These are phyloP conservation scores for Megalonaias nervosa DNA, from an alignment of 1,140 invertebrate species.

Conservation along the genomic window DNA sequence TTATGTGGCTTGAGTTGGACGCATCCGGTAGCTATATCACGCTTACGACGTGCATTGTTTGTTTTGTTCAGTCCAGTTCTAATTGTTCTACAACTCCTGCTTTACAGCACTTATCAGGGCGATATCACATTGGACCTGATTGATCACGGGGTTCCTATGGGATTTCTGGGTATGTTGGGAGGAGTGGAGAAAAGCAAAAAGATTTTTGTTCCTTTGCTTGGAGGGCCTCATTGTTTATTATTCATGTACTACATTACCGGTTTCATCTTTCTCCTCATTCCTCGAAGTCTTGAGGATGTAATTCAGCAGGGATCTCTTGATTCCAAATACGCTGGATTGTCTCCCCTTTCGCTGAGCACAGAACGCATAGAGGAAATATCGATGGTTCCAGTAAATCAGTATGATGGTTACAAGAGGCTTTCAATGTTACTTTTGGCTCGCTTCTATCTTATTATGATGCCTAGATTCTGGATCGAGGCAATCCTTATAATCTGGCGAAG, in stretches of 20 bases:
- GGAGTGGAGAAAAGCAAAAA: constrained; percentile 24
- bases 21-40: constrained; percentile 14
- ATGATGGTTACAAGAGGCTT: constrained; percentile 8
- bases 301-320: constrained; percentile 1
- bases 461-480: constrained; percentile 14
- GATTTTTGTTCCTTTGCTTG: constrained; percentile 16
- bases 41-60: constrained; percentile 7
- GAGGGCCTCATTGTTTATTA: constrained; percentile 12
- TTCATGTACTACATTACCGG: constrained; percentile 8
- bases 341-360: neutral
- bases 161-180: constrained; percentile 21
- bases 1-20: constrained; percentile 12
- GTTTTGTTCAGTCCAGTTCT: constrained; percentile 6
- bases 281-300: neutral
- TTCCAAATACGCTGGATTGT: neutral
- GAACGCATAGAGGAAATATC: constrained; percentile 16
- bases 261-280: constrained; percentile 18
- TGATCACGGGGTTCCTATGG: constrained; percentile 20
- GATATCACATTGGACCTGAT: constrained; percentile 14
- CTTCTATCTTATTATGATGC: constrained; percentile 13
- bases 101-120: constrained; percentile 12
- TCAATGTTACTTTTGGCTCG: neutral
- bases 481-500: no score
- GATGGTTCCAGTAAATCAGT: neutral
- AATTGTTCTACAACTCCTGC: constrained; percentile 12